phyloP scores from a whole-genome alignment of 2,113 vertebrate species.

The Acinonyx jubatus region DNA sequence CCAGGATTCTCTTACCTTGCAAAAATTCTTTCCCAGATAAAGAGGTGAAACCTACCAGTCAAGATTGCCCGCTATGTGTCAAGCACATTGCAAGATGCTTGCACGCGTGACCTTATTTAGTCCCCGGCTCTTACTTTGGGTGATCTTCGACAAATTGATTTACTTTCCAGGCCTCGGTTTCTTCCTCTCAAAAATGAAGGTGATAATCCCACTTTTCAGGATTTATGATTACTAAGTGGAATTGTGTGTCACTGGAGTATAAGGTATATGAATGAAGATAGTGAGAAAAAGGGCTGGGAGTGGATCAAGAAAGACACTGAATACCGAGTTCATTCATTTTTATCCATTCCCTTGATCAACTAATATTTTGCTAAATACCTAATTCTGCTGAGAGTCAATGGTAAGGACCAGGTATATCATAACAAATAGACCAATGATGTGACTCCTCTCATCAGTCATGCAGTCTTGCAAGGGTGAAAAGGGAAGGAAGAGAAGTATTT shows the following conservation, averaged over 20 bases:
- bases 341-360: not conserved
- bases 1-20: not conserved
- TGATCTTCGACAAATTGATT: not conserved
- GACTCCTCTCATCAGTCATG: not conserved
- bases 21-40: not conserved
- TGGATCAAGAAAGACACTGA: not conserved
- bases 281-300: not conserved
- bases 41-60: not conserved
- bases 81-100: rapidly evolving
- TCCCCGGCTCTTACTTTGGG: not conserved
- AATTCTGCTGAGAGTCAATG: not conserved
- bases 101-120: not conserved
- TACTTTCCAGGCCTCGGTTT: not conserved
- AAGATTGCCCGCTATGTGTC: rapidly evolving
- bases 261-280: not conserved
- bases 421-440: not conserved
- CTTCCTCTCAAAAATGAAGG: not conserved
- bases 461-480: not conserved
- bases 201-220: not conserved
- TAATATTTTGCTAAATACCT: not conserved
- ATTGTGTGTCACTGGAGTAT: not conserved
- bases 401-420: not conserved
- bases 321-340: not conserved
- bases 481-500: not conserved
- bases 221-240: not conserved